Evolutionary conservation across 2,113 vertebrate species (phyloP).

Genomic region (Tetraodon nigroviridis): DNA sequence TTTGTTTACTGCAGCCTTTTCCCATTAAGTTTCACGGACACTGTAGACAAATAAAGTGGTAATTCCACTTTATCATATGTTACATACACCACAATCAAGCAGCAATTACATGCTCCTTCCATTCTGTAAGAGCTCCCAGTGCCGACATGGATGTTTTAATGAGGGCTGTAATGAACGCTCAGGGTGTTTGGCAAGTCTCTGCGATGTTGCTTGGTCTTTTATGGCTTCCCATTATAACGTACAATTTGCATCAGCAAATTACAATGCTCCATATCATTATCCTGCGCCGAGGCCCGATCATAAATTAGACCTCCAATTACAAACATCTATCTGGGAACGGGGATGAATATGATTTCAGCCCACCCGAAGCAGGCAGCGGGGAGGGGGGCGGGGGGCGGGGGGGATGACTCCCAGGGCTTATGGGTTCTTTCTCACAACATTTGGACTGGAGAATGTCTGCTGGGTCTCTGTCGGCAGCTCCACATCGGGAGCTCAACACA

Average conservation of each 20-base stretch:
- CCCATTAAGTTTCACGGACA: constrained; percentile 71
- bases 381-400: constrained; percentile 47
- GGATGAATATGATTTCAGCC: constrained; percentile 58
- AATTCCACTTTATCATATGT: constrained; percentile 72
- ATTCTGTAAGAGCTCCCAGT: constrained; percentile 71
- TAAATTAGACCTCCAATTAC: constrained; percentile 81
- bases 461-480: constrained; percentile 44
- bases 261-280: constrained; percentile 78
- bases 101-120: constrained; percentile 75
- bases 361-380: constrained; percentile 56
- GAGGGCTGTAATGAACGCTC: constrained; percentile 79
- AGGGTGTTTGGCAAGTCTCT: constrained; percentile 77
- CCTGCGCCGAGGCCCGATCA: constrained; percentile 68
- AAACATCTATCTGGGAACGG: constrained; percentile 69
- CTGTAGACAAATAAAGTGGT: constrained; percentile 71
- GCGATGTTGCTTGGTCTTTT: constrained; percentile 73
- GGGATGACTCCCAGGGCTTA: constrained; percentile 51
- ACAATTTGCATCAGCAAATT: constrained; percentile 81
- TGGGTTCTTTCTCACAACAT: constrained; percentile 52
- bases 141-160: constrained; percentile 75
- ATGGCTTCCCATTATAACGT: constrained; percentile 77
- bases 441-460: constrained; percentile 42
- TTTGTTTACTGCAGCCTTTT: constrained; percentile 65
- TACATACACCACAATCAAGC: constrained; percentile 75
- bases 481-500: constrained; percentile 36